Evolutionary conservation across 2,888 invertebrate genomes (phyloP), one percentile per base, ranked within the genome.

Genomic region (Lacanobia wlatinum): DNA sequence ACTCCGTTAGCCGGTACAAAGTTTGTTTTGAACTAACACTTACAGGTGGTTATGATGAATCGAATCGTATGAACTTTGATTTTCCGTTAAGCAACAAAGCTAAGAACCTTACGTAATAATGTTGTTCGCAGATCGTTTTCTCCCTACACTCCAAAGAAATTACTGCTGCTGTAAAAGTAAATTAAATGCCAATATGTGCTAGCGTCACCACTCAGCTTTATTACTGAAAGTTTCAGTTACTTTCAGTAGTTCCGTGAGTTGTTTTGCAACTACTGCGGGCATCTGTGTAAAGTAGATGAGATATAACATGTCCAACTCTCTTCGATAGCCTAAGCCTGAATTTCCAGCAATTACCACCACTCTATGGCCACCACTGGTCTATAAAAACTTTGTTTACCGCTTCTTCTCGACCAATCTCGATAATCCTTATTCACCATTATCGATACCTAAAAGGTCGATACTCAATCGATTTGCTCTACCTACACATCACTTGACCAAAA

Each of bases 401-500:
- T 14, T 5, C 14, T 28, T 52, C n/a, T n/a, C 5, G 21, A 53
- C 14, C 18, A 18, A 66, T 48, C 14, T 18, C 46, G 28, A 48
- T 58, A 50, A 18, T 9, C 9, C 9, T 28, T 46, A n/a, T 52
- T 3, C 12, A 40, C 21, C 3, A 28, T 46, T 56, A 48, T 48
- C 60, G 60, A 63, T 23, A 50, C 12, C 48, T 34, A 18, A 48
- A 23, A 58, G 14, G 1, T 70, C 43, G 59, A 56, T 56, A 64
- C 9, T 6, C 1, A 63, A 65, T 70, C 28, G 55, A 63, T 28
- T 43, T 18, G 28, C n/a, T 34, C n/a, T 2, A 48, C 61, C 40
- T n/a, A n/a, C n/a, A 62, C 87, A 74, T 74, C 86, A 70, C 87
- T 84, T 67, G 60, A 61, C 58, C 65, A 76, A 82, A 91, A 91